Conservation (phyloP, 2,888 invertebrate genomes). For the Volucella inflata region DNA sequence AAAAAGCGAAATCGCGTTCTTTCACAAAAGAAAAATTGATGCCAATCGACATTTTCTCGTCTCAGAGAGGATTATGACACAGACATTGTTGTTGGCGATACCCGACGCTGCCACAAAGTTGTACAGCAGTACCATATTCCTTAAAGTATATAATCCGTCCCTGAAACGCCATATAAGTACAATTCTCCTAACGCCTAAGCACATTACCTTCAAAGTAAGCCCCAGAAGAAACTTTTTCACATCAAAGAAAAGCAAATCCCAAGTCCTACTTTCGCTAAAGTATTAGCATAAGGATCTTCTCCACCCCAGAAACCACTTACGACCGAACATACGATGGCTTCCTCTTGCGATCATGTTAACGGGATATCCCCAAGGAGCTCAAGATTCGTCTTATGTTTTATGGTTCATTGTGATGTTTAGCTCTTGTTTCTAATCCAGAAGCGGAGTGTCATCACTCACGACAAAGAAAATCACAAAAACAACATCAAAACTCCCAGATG, state of each 20-base stretch:
- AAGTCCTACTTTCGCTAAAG: conserved; percentile 1
- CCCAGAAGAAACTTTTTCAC: conserved; percentile 15
- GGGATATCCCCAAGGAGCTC: not conserved
- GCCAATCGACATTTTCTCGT: conserved; percentile 11
- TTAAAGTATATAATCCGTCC: conserved; percentile 10
- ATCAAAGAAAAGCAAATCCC: conserved; percentile 16
- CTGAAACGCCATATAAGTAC: conserved; percentile 14
- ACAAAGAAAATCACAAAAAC: conserved; percentile 28
- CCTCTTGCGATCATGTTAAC: conserved; percentile 20
- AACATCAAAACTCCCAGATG: conserved; percentile 46
- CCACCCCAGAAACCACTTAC: conserved; percentile 24
- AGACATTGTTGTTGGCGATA: no score
- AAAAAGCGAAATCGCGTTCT: conserved; percentile 4
- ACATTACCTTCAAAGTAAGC: conserved; percentile 11
- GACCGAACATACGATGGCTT: conserved; percentile 1
- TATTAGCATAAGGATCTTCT: not conserved
- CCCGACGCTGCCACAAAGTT: no score
- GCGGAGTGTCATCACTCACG: conserved; percentile 20
- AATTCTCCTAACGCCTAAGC: conserved; percentile 24
- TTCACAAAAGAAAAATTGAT: conserved; percentile 15
- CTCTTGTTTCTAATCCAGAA: conserved; percentile 24
- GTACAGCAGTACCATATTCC: not conserved
- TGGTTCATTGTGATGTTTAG: not conserved
- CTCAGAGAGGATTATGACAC: not conserved
- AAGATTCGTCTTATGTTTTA: not conserved